These are phyloP conservation scores for Lithodes maja DNA, from an alignment of 2,888 invertebrate species.

Conservation along the genomic window DNA sequence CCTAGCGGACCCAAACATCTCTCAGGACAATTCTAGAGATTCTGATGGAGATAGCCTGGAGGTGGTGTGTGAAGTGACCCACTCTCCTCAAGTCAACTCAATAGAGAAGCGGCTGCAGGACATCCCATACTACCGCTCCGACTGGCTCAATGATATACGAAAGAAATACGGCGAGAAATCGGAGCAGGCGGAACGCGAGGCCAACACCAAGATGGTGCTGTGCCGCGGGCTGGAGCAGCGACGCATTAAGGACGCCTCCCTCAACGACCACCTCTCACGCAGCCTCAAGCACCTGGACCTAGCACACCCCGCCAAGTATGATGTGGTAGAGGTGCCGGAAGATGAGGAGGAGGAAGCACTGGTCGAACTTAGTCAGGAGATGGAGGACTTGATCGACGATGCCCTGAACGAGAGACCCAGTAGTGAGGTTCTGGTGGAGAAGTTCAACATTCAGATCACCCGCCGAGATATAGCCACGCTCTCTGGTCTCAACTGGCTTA, in stretches of 20 bases:
- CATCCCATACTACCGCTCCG: too few species aligned
- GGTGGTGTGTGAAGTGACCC: too few species aligned
- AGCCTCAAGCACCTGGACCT: background rate
- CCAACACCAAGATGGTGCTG: too few species aligned
- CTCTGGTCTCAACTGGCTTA: conserved; percentile 91
- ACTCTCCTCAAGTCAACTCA: too few species aligned
- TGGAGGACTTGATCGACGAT: background rate
- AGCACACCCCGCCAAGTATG: background rate
- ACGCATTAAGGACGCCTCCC: background rate
- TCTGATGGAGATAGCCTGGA: too few species aligned
- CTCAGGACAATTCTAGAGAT: too few species aligned
- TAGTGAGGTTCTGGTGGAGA: conserved; percentile 80
- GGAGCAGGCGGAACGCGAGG: too few species aligned
- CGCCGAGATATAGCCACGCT: conserved; percentile 89
- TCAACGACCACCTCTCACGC: background rate
- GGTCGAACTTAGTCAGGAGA: background rate
- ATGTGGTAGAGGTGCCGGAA: background rate
- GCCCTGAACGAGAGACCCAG: background rate
- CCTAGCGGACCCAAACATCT: too few species aligned
- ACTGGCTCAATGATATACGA: too few species aligned
- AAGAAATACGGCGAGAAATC: too few species aligned
- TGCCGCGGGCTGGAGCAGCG: background rate
- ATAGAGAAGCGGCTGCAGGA: too few species aligned
- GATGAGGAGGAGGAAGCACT: background rate
- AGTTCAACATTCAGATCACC: conserved; percentile 80